Percentiles rank a stretch among this genome's conserved stretches.
Conservation (phyloP, 2,113 vertebrate species). For the Porphyrio hochstetteri region DNA sequence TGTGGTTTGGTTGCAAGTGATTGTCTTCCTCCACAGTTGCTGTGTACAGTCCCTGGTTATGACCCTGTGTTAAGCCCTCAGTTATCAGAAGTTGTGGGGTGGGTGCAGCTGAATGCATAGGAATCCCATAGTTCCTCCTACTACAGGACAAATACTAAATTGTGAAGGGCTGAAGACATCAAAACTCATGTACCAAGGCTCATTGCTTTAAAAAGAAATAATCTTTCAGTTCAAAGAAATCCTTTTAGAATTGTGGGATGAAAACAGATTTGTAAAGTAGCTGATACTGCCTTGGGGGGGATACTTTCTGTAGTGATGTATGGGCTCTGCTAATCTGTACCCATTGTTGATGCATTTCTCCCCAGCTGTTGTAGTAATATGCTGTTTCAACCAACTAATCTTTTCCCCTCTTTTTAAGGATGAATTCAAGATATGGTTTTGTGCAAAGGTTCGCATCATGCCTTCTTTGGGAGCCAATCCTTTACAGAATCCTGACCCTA, state of each 20-base stretch:
- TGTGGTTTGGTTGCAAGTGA: neutral
- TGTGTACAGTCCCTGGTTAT: neutral
- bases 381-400: neutral
- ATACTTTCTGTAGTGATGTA: neutral
- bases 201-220: neutral
- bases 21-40: neutral
- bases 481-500: conserved; percentile 80
- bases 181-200: neutral
- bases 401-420: conserved; percentile 75
- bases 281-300: neutral
- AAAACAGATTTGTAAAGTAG: neutral
- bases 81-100: neutral
- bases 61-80: neutral
- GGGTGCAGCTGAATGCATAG: neutral
- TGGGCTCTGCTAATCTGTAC: neutral
- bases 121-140: neutral
- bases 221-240: neutral
- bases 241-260: neutral
- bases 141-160: neutral
- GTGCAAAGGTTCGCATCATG: conserved; percentile 89
- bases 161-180: neutral
- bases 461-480: conserved; percentile 83
- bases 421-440: conserved; percentile 95
- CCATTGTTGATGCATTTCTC: neutral
- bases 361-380: neutral